Evolutionary conservation across 1,140 invertebrate species (phyloP).

Genomic region (Pseudomyrmex gracilis): DNA sequence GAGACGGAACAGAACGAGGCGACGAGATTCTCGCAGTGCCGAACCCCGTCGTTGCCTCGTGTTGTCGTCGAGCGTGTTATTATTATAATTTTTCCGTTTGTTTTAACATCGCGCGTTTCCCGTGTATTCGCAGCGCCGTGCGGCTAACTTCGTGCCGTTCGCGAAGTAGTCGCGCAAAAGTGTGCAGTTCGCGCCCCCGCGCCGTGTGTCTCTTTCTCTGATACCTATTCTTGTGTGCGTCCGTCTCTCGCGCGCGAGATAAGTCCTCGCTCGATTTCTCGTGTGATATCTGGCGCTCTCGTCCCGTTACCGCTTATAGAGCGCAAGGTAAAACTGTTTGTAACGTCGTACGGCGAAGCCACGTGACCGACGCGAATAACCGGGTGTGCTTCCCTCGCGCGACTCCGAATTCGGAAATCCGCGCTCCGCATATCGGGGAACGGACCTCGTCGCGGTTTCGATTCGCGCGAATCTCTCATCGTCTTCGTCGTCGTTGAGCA

Average conservation of each 20-base stretch:
- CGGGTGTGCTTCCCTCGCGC: not conserved
- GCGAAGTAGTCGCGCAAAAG: not conserved
- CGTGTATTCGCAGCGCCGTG: not conserved
- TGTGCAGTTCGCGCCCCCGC: not conserved
- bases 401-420: conserved; percentile 29
- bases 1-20: conserved; percentile 50
- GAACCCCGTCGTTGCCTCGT: conserved; percentile 65
- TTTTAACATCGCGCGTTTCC: not conserved
- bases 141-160: not conserved
- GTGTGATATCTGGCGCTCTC: not conserved
- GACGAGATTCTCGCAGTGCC: conserved; percentile 69
- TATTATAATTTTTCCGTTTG: conserved; percentile 19
- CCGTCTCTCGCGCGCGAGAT: not conserved
- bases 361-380: not conserved
- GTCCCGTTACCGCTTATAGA: not conserved
- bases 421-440: not conserved
- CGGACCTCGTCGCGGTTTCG: not conserved
- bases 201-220: too few species aligned
- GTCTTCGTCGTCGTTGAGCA: not conserved
- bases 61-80: conserved; percentile 42
- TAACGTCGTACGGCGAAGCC: too few species aligned
- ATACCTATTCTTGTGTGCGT: not conserved
- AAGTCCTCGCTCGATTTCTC: too few species aligned
- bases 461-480: conserved; percentile 4
- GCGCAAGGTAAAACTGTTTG: too few species aligned